Conservation (phyloP, 2,797 vertebrate species). For the Leptoclinus maculatus region DNA sequence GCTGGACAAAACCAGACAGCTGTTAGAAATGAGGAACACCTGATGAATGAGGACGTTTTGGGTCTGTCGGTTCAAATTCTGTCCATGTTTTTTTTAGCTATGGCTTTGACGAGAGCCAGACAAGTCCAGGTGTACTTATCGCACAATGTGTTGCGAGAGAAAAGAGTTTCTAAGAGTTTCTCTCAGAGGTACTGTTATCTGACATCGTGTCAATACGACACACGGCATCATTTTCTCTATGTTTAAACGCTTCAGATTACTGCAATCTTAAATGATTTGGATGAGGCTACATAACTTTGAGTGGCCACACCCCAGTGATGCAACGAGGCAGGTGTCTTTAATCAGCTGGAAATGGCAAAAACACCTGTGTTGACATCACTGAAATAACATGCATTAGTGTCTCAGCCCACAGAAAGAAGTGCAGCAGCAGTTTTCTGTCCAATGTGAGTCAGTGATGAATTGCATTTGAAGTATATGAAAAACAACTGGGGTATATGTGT, state of each 20-base stretch:
- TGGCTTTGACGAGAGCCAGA: not conserved
- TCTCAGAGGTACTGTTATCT: not conserved
- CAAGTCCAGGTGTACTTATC: not conserved
- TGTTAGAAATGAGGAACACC: no score
- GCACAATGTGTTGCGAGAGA: not conserved
- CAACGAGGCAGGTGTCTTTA: conserved; percentile 11
- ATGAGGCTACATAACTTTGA: conserved; percentile 11
- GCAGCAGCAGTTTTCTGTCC: not conserved
- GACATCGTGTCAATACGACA: not conserved
- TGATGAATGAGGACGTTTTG: not conserved
- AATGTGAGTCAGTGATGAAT: not conserved
- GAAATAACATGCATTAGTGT: not conserved
- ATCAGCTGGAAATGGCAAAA: not conserved
- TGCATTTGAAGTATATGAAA: not conserved
- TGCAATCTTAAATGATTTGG: not conserved
- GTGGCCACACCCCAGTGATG: not conserved
- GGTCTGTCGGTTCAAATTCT: not conserved
- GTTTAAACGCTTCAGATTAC: conserved; percentile 4
- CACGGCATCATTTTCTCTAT: not conserved
- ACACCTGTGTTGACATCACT: conserved; percentile 15
- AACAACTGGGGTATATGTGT: not conserved
- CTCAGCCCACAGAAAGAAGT: not conserved
- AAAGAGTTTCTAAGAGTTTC: not conserved
- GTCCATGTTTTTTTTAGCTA: not conserved
- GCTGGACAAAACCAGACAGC: not conserved